These are phyloP conservation scores for Halyomorpha halys DNA, from an alignment of 1,140 invertebrate species.

Conservation along the genomic window DNA sequence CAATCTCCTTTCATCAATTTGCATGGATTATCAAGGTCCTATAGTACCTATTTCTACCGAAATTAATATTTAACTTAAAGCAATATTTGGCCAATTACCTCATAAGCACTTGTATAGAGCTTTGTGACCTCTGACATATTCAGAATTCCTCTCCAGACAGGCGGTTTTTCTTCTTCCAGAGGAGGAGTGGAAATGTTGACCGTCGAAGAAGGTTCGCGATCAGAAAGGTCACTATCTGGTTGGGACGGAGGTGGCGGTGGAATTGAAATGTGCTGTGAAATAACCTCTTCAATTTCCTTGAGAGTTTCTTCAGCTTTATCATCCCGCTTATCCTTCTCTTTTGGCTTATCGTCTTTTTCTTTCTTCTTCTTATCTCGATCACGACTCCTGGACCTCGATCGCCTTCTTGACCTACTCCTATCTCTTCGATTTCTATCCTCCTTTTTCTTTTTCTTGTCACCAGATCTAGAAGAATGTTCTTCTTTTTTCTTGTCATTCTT, in stretches of 20 bases:
- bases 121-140: conserved; percentile 85
- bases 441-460: conserved; percentile 31
- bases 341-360: conserved; percentile 10
- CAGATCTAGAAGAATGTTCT: conserved; percentile 32
- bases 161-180: conserved; percentile 36
- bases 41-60: too few relatives aligned
- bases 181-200: conserved; percentile 47
- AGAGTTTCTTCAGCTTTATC: conserved; percentile 9
- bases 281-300: conserved; percentile 6
- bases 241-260: neutral
- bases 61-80: too few relatives aligned
- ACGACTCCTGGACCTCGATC: neutral
- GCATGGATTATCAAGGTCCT: too few relatives aligned
- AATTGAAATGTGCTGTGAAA: conserved; percentile 2
- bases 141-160: conserved; percentile 77
- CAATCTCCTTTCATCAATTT: too few relatives aligned
- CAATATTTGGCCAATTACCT: conserved; percentile 40
- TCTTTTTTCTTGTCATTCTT: conserved; percentile 24
- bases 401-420: conserved; percentile 33
- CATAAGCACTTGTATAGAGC: conserved; percentile 72
- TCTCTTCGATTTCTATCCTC: conserved; percentile 29
- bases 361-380: conserved; percentile 11
- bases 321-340: neutral
- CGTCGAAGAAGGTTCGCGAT: conserved; percentile 47
- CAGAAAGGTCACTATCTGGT: conserved; percentile 26